Base-by-base conservation (phyloP, 2,888 invertebrate genomes). In the Dermolepida albohirtum region DNA sequence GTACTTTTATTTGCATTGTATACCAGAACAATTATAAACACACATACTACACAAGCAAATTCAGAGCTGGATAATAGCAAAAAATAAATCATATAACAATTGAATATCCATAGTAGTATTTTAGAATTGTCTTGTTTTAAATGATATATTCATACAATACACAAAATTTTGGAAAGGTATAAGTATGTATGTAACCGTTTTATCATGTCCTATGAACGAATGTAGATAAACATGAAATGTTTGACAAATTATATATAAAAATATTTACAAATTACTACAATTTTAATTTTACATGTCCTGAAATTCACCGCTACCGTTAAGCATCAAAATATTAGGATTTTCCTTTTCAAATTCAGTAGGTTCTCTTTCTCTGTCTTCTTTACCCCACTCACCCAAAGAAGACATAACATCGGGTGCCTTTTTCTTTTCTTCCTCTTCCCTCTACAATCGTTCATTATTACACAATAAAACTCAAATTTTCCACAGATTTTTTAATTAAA, bases 281-380 rank as follows among this genome's bases (percentile, higher is more conserved):
- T 11, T 11, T 47, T 44, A 11, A 67, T 50, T 22, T 59, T 82
- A 92, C 92, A 92, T 92, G 80, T 92, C 91, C 81, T 90, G 87
- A 81, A 92, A 92, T 82, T 90, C 90, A 29, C 90, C 91, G 71
- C 89, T 90, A 73, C 88, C 89, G 81, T 92, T 90, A 52, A 92
- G 81, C 87, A 92, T 84, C 43, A 92, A 86, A 75, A 92, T 92
- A 82, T 92, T 91, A 22, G 92, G 92, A 83, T 92, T 92, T 79
- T 92, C 92, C 78, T 88, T 89, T 83, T 92, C 92, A 78, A 92
- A 92, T 72, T 91, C 89, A 0, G 91, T 91, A 6, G 92, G 92
- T 75, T 90, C 89, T 73, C 92, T 81, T 72, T 87, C 88, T 34
- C 92, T 83, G 80, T 91, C 90, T 77, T 89, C 88, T 80, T 90